Evolutionary conservation across 1,140 invertebrate species (phyloP), one percentile per base, ranked within the genome.

Genomic region (Aphis gossypii): DNA sequence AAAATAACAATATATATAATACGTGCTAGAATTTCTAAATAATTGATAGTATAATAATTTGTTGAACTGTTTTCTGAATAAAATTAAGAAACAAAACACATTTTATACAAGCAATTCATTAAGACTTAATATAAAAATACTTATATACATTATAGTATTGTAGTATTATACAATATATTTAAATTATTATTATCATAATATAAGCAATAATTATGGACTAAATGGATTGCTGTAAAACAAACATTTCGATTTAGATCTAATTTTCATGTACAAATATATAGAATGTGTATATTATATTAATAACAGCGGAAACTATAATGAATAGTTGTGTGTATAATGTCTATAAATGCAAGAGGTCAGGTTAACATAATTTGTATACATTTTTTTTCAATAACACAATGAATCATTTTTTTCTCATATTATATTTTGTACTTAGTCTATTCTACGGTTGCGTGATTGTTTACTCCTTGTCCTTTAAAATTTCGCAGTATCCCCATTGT

Each of bases 401-500:
- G 87, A 89, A 56, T 51, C 20, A 89, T 89, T 54, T 89, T 88
- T 88, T 51, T 88, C 46, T 88, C 41, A 86, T 44, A 30, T 46
- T 87, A 48, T 48, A 86, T 30, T 86, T 86, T 86, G 41, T 86
- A 86, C 84, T 48, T 84, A 44, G 83, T 84, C 23, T 41, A 84
- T 84, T 84, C 23, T 51, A 51, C 48, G 51, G n/a, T 89, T 89
- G n/a, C 46, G 21, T 89, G 87, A 89, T 89, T 89, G 87, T 89
- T 89, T 56, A 89, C 87, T 38, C 87, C 35, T 56, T 51, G 48
- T 89, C n/a, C 87, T 56, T 56, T 23, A 56, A 89, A 89, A 89
- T 54, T 89, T 89, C 87, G 87, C 48, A 56, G 87, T 89, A 89
- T 35, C 48, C 87, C 51, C 87, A 89, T 89, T 89, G 87, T 89